Percentiles rank a stretch among this genome's conserved stretches.
Conservation (phyloP, 2,113 vertebrate genomes). For the Morphnarchus princeps region DNA sequence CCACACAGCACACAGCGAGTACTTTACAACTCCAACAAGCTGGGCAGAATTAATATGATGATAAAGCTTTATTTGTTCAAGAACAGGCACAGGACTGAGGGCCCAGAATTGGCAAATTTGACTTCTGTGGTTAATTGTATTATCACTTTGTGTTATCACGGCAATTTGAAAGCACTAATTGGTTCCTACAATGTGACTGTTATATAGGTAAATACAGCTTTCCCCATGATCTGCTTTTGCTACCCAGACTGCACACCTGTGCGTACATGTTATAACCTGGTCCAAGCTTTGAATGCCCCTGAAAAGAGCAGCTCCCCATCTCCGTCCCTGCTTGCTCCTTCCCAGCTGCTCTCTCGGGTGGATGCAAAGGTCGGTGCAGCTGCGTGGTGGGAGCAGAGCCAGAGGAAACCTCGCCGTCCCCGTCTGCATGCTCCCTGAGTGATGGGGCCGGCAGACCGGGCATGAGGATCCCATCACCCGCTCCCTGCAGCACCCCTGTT, state of each 20-base stretch:
- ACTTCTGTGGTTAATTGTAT: not conserved
- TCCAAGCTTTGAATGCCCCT: not conserved
- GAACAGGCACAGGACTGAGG: not conserved
- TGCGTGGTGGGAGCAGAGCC: not conserved
- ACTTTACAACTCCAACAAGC: not conserved
- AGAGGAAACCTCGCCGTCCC: not conserved
- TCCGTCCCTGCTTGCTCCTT: accelerated
- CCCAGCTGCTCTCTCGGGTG: not conserved
- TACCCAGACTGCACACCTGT: not conserved
- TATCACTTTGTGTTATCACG: not conserved
- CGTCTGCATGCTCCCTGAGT: not conserved
- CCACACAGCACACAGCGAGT: not conserved
- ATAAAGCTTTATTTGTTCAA: not conserved
- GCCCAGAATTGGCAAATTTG: not conserved
- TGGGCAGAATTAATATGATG: not conserved
- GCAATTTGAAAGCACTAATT: not conserved
- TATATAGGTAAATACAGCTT: not conserved
- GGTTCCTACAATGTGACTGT: not conserved
- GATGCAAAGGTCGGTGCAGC: not conserved
- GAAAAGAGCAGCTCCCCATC: not conserved
- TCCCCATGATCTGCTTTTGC: not conserved
- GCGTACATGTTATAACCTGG: accelerated
- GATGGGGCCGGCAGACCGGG: not conserved
- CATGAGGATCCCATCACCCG: not conserved
- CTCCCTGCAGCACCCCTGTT: not conserved